phyloP scores from a whole-genome alignment of 2,888 invertebrate genomes.

The Corythucha ciliata region DNA sequence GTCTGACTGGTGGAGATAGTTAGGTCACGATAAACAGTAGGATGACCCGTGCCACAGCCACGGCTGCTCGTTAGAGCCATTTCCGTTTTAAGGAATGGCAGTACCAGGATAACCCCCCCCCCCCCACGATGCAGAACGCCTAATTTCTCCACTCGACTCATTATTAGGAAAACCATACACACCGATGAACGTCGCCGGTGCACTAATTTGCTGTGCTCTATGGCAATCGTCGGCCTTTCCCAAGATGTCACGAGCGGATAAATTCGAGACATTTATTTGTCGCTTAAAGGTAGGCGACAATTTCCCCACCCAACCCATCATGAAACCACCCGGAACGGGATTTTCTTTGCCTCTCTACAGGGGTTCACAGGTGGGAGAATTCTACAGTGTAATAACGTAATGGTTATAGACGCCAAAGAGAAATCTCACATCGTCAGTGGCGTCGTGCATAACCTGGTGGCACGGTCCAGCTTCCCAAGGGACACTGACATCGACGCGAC shows the following conservation, averaged over 20 bases:
- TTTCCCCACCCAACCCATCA: too few relatives aligned
- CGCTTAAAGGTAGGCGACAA: too few relatives aligned
- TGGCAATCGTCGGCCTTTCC: conserved; percentile 14
- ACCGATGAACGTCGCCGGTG: conserved; percentile 19
- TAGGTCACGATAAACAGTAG: too few relatives aligned
- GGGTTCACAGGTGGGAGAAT: conserved; percentile 1
- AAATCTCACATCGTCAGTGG: conserved; percentile 6
- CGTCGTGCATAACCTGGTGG: conserved; percentile 2
- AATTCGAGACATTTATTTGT: conserved; percentile 14
- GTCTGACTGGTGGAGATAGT: too few relatives aligned
- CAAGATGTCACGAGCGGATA: not conserved
- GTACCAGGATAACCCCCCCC: too few relatives aligned
- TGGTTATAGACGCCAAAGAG: conserved; percentile 14
- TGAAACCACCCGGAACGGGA: too few relatives aligned
- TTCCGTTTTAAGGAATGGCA: too few relatives aligned
- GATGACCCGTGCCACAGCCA: too few relatives aligned
- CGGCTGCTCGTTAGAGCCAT: too few relatives aligned
- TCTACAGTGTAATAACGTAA: conserved; percentile 11
- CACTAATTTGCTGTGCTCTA: conserved; percentile 17
- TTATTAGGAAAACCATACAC: conserved; percentile 22
- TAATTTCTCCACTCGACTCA: too few relatives aligned
- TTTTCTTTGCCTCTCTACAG: too few relatives aligned
- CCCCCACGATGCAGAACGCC: too few relatives aligned
- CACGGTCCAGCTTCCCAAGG: conserved; percentile 1
- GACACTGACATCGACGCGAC: conserved; percentile 3